These are phyloP conservation scores for Cheumatopsyche charites DNA, from an alignment of 1,140 invertebrate genomes.

Conservation along the genomic window DNA sequence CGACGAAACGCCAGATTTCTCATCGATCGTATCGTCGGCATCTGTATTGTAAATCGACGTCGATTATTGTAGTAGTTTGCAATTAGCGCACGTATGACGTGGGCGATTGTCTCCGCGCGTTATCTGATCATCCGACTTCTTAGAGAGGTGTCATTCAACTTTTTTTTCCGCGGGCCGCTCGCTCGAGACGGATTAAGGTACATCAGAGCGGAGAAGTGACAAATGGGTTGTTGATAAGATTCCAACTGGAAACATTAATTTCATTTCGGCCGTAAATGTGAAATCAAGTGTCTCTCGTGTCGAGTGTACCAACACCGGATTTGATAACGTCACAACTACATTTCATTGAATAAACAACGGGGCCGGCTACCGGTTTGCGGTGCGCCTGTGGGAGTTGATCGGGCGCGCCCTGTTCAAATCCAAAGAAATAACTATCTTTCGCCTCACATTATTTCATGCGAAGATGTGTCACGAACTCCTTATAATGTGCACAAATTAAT, in stretches of 20 bases:
- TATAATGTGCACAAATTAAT: too few relatives aligned
- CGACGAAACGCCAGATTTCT: neutral
- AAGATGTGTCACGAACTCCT: too few relatives aligned
- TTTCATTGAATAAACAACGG: slow-evolving; percentile 39
- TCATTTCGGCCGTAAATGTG: slow-evolving; percentile 39
- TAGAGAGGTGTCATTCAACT: slow-evolving; percentile 42
- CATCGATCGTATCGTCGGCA: neutral
- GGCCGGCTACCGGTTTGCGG: slow-evolving; percentile 33
- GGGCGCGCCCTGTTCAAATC: slow-evolving; percentile 7
- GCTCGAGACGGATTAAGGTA: slow-evolving; percentile 40
- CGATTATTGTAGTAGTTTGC: slow-evolving; percentile 32
- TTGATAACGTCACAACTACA: slow-evolving; percentile 42
- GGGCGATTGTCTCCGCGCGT: slow-evolving; percentile 26
- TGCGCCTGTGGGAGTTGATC: slow-evolving; percentile 32
- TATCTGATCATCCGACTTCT: slow-evolving; percentile 36
- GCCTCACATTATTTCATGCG: too few relatives aligned
- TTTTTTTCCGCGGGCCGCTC: slow-evolving; percentile 33
- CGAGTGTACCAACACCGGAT: slow-evolving; percentile 36
- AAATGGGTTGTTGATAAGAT: slow-evolving; percentile 48
- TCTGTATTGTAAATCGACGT: slow-evolving; percentile 13
- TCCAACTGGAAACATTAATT: slow-evolving; percentile 47
- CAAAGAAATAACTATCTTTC: slow-evolving; percentile 15
- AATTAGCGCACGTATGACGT: slow-evolving; percentile 31
- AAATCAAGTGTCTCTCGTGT: slow-evolving; percentile 40
- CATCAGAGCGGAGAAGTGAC: slow-evolving; percentile 43